These are phyloP conservation scores for Habroteleia sp. DNA, from an alignment of 2,888 invertebrate genomes.

Conservation along the genomic window DNA sequence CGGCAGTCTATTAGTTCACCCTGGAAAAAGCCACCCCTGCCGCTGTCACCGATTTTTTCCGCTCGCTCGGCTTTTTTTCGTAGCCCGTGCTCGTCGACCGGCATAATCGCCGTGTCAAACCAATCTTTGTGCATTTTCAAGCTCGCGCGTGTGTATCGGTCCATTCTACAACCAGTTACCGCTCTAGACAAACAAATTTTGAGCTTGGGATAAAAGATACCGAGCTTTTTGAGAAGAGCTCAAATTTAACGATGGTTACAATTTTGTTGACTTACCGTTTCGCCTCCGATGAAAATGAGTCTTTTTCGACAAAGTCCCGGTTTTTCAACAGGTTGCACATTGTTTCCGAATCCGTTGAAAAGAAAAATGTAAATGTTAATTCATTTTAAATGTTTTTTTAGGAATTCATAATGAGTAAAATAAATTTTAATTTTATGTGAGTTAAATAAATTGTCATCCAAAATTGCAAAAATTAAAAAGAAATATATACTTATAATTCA, in stretches of 20 bases:
- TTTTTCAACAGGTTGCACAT: too few relatives aligned
- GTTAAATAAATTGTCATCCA: too few relatives aligned
- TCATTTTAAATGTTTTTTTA: too few relatives aligned
- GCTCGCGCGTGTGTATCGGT: slow-evolving; percentile 36
- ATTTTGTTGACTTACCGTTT: not conserved
- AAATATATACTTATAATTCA: too few relatives aligned
- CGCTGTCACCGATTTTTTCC: slow-evolving; percentile 75
- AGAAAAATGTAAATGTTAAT: too few relatives aligned
- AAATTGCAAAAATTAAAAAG: too few relatives aligned
- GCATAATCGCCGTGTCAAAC: slow-evolving; percentile 71
- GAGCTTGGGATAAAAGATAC: slow-evolving; percentile 1
- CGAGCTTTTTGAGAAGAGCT: not conserved
- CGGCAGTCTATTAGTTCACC: slow-evolving; percentile 78
- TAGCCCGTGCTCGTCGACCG: slow-evolving; percentile 72
- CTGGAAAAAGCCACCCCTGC: slow-evolving; percentile 76
- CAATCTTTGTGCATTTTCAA: slow-evolving; percentile 52
- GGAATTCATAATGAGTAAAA: too few relatives aligned
- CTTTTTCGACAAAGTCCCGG: too few relatives aligned
- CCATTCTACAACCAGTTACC: slow-evolving; percentile 27
- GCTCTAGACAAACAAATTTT: slow-evolving; percentile 10
- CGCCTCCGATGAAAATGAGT: too few relatives aligned
- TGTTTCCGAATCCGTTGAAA: too few relatives aligned
- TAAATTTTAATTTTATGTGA: too few relatives aligned
- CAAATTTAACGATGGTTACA: not conserved
- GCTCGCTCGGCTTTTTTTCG: slow-evolving; percentile 64